phyloP scores from a whole-genome alignment of 2,797 vertebrate genomes.

The Bovichtus variegatus region DNA sequence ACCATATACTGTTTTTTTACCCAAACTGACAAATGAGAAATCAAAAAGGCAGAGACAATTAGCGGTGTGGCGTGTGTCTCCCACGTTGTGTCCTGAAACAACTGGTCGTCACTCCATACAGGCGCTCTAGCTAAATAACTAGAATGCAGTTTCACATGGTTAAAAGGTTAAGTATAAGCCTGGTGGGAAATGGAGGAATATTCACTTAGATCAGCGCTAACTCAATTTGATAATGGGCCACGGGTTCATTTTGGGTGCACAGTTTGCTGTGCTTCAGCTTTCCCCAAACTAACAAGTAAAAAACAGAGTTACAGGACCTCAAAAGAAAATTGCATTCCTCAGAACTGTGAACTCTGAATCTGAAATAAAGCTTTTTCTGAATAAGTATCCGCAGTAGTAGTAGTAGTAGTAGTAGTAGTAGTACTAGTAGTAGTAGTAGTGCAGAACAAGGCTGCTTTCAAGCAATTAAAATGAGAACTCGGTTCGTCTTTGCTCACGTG shows the following conservation, averaged over 20 bases:
- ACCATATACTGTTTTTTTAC: background rate
- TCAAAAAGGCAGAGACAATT: slow-evolving; percentile 9
- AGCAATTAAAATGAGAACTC: slow-evolving; percentile 51
- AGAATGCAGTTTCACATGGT: slow-evolving; percentile 27
- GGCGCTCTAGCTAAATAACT: slow-evolving; percentile 2
- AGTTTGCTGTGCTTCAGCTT: slow-evolving; percentile 31
- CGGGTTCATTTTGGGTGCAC: slow-evolving; percentile 55
- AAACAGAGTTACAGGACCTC: slow-evolving; percentile 4
- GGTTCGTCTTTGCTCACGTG: slow-evolving; percentile 56
- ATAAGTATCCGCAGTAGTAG: background rate
- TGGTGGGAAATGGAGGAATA: slow-evolving; percentile 35
- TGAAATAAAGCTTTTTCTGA: slow-evolving; percentile 8
- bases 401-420: no score
- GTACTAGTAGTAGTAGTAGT: background rate
- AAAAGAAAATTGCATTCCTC: slow-evolving; percentile 11
- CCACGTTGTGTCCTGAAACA: background rate
- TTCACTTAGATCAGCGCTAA: slow-evolving; percentile 38
- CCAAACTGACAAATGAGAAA: background rate
- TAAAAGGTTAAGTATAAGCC: slow-evolving; percentile 29
- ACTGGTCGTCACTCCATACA: background rate
- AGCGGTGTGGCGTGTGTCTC: background rate
- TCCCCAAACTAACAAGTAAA: slow-evolving; percentile 29
- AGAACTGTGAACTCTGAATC: background rate
- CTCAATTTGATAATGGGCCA: slow-evolving; percentile 64
- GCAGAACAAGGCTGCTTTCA: slow-evolving; percentile 15